Evolutionary conservation across 2,797 vertebrate species (phyloP), one percentile per base, ranked within the genome.

Genomic region (Tenualosa ilisha): DNA sequence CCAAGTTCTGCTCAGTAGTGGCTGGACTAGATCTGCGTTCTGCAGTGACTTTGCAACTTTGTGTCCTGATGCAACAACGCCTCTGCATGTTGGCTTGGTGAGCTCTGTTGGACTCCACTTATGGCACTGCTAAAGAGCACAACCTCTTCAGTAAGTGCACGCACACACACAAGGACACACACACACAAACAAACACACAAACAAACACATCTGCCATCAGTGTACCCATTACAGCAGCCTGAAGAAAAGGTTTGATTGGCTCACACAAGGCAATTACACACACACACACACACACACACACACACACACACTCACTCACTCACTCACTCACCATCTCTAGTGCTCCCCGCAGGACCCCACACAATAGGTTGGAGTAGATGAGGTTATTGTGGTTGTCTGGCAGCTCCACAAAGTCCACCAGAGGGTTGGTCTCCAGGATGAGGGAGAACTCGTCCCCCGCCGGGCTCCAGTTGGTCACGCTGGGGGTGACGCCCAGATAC

Each of bases 401-500:
- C 24, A 99, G 96, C 93, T 99, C 98, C 88, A 99, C 98, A 75
- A 99, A 99, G 94, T 99, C 98, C 84, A 99, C 98, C 91, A 99
- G 91, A 0, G 98, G 98, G 92, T 99, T 99, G 89, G 96, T 99
- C 92, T 99, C 98, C 84, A 99, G 92, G 90, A 99, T 98, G 88
- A 99, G 96, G 83, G 98, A 99, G 95, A 99, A 99, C 88, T 99
- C 98, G 0, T 99, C 98, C 0, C 98, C 98, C 9, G 97, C 98
- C 12, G 98, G 98, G 91, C 98, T 99, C 98, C 98, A 99, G 92
- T 99, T 99, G 91, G 98, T 99, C 94, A 99, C 97, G 84, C 97
- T 99, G 0, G 98, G 98, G 82, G 98, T 99, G 92, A 98, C 94
- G 87, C 98, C 98, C 91, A 99, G 93, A 91, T 99, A 99, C 97